phyloP scores from a whole-genome alignment of 1,140 invertebrate species.

The Dryas iulia region DNA sequence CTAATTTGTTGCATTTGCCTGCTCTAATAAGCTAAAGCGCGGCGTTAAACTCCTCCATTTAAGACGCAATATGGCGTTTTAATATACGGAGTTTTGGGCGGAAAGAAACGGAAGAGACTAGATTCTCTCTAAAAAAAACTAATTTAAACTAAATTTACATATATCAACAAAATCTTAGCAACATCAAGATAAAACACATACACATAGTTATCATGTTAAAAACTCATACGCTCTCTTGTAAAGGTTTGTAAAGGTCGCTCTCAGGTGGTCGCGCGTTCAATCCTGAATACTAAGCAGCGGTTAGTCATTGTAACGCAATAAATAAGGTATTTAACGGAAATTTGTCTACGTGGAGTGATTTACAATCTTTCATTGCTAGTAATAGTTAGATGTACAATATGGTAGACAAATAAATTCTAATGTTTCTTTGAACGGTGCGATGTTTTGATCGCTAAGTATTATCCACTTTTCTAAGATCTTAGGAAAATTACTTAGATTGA shows the following conservation, averaged over 20 bases:
- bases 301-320: slow-evolving; percentile 21
- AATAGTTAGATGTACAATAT: background rate
- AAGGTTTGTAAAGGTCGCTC: no score
- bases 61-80: no score
- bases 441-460: background rate
- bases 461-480: background rate
- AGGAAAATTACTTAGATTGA: background rate
- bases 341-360: slow-evolving; percentile 34
- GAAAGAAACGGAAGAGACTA: no score
- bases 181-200: background rate
- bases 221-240: slow-evolving; percentile 3
- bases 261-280: slow-evolving; percentile 33
- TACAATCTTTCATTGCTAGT: background rate
- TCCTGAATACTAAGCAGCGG: slow-evolving; percentile 31
- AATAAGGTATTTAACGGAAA: slow-evolving; percentile 45
- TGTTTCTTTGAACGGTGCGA: background rate
- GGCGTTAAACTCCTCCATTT: no score
- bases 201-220: background rate
- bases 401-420: background rate
- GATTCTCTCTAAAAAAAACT: no score
- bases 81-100: no score
- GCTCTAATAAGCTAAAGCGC: no score
- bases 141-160: no score
- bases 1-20: no score
- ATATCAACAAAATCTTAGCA: no score